These are phyloP conservation scores for Drosophila gunungcola DNA, from an alignment of 1,140 invertebrate genomes.

Conservation along the genomic window DNA sequence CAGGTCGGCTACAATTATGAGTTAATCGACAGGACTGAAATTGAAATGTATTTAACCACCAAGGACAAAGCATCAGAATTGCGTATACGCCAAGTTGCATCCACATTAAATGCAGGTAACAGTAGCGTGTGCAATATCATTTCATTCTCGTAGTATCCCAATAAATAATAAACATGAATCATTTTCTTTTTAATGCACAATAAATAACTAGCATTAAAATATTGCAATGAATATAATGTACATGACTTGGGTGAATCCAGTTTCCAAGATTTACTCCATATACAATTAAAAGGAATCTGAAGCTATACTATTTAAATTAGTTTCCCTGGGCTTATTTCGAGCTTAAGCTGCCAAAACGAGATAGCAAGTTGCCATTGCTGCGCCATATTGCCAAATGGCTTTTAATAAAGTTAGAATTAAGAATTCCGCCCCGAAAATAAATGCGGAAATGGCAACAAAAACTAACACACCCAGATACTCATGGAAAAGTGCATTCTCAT, in stretches of 20 bases:
- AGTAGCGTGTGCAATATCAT: too few relatives aligned
- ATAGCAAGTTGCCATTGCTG: conserved; percentile 28
- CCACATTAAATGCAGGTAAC: background rate
- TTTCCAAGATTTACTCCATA: background rate
- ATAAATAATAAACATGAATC: too few relatives aligned
- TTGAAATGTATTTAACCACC: too few relatives aligned
- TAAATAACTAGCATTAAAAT: background rate
- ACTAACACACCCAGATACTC: conserved; percentile 42
- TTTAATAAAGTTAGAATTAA: conserved; percentile 70
- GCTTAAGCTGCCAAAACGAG: conserved; percentile 26
- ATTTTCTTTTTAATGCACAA: too few relatives aligned
- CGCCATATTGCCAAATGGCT: conserved; percentile 71
- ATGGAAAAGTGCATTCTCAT: conserved; percentile 55
- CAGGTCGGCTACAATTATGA: conserved; percentile 22
- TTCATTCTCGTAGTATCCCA: too few relatives aligned
- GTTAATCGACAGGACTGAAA: conserved; percentile 16
- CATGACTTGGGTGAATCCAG: background rate
- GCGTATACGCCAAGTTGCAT: background rate
- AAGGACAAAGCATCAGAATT: background rate
- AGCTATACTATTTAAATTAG: background rate
- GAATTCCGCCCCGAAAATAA: conserved; percentile 64
- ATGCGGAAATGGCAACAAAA: conserved; percentile 69
- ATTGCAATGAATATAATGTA: background rate
- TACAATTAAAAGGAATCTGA: conserved; percentile 4
- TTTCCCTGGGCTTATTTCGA: conserved; percentile 21